Percentiles rank a stretch among this genome's conserved stretches.
Evolutionary conservation across 2,888 invertebrate genomes (phyloP).

Genomic region (Trypoxylon attenuatum): DNA sequence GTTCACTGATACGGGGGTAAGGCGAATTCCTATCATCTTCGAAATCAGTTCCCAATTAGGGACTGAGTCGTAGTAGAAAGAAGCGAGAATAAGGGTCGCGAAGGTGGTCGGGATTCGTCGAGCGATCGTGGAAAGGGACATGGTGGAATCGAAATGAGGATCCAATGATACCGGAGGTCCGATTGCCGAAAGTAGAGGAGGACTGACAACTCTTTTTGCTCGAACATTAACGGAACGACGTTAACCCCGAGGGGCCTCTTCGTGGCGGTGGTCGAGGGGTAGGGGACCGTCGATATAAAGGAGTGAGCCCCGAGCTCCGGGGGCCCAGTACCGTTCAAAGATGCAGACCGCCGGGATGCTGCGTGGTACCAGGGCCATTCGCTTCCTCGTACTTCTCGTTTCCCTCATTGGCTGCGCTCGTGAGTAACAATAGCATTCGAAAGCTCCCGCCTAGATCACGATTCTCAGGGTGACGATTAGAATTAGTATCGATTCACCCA

Average conservation of each 20-base stretch:
- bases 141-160: slow-evolving; percentile 3
- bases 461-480: slow-evolving; percentile 5
- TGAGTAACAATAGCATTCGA: slow-evolving; percentile 62
- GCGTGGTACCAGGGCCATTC: slow-evolving; percentile 65
- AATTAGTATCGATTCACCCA: background rate
- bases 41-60: no score
- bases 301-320: slow-evolving; percentile 68
- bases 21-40: no score
- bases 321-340: slow-evolving; percentile 73
- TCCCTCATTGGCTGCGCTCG: slow-evolving; percentile 60
- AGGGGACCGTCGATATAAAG: slow-evolving; percentile 68
- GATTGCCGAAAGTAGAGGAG: slow-evolving; percentile 48
- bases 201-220: slow-evolving; percentile 40
- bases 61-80: no score
- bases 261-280: slow-evolving; percentile 34
- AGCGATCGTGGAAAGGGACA: background rate
- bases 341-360: slow-evolving; percentile 70
- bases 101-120: background rate
- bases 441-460: slow-evolving; percentile 19
- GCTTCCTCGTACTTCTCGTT: slow-evolving; percentile 58
- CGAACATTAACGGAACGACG: slow-evolving; percentile 55
- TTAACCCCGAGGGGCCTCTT: slow-evolving; percentile 64
- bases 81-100: background rate
- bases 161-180: slow-evolving; percentile 13
- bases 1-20: no score